Base-by-base conservation (phyloP, 2,888 invertebrate genomes). In the Lasioglossum oenotherae region DNA sequence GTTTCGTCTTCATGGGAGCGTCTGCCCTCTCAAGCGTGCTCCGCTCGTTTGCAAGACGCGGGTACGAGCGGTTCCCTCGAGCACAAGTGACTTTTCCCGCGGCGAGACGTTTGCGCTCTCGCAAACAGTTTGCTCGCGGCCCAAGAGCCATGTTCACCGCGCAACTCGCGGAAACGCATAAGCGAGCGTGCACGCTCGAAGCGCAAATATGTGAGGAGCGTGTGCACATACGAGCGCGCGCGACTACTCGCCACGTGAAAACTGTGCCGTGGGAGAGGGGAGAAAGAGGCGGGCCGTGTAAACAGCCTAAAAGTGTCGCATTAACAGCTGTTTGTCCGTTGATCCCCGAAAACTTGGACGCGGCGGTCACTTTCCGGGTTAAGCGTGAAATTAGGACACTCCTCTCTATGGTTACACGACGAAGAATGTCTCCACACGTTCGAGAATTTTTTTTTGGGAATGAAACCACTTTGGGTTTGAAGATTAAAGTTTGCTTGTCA, bases 201-300 rank as follows among this genome's bases (percentile, higher is more conserved):
- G 27, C 27, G 81, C 78, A 81, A 81, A 81, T 81, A 81, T 81
- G 78, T 81, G 60, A 71, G 8, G 16, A 71, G 71, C 46, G 78
- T 78, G 82, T 72, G 82, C 69, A 49, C 19, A 46, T 60, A 44
- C 19, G 73, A 41, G 73, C 44, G 57, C 60, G 64, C 64, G 60
- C 60, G 27, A 5, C 27, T 16, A 16, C 64, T 2, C 0, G 16
- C 27, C 64, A 64, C 31, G 60, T 64, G 64, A 64, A 64, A 64
- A 64, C 64, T 64, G 16, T 64, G 31, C 6, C 64, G 31, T 4
- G 16, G 2, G 27, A 31, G 64, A 16, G 64, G 64, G 31, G 64
- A 64, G 16, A 64, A 64, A 64, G 64, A 31, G 64, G 64, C 64
- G 64, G 64, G 2, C 14, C 16, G 31, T 27, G 64, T 64, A 64